phyloP scores from a whole-genome alignment of 2,888 invertebrate species.

The Ormyrus labotus region DNA sequence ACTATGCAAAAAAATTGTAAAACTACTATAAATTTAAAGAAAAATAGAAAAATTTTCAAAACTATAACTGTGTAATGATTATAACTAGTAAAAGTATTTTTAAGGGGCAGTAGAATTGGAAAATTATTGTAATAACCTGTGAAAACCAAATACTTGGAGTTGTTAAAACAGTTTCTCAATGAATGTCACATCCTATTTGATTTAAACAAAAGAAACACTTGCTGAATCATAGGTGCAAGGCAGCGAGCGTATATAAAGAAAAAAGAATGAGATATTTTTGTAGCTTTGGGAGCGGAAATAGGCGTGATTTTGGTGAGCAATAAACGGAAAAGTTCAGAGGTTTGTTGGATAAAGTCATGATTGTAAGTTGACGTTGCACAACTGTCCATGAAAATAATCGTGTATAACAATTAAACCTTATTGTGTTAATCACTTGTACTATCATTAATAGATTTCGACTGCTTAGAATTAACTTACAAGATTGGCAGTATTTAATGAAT shows the following conservation, averaged over 20 bases:
- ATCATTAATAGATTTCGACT: no score
- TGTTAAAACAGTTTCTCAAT: conserved; percentile 1
- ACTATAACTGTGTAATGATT: no score
- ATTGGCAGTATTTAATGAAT: conserved; percentile 19
- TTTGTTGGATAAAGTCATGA: conserved; percentile 14
- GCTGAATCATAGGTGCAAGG: conserved; percentile 14
- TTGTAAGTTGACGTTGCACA: background rate
- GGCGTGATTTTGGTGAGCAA: conserved; percentile 49
- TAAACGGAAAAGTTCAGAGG: conserved; percentile 14
- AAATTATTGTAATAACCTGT: conserved; percentile 33
- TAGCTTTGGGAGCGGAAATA: conserved; percentile 33
- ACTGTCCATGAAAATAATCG: background rate
- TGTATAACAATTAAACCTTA: background rate
- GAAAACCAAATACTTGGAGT: conserved; percentile 22
- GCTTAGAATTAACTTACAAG: background rate
- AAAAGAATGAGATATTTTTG: conserved; percentile 62
- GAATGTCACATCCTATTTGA: conserved; percentile 5
- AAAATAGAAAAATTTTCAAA: background rate
- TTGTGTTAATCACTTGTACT: no score
- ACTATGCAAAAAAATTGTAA: conserved; percentile 1
- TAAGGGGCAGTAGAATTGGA: conserved; percentile 25
- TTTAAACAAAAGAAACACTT: conserved; percentile 4
- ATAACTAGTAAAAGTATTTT: background rate
- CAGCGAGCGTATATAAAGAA: conserved; percentile 16
- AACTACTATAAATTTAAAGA: background rate